Evolutionary conservation across 2,888 invertebrate species (phyloP).

Genomic region (Tenthredo distinguenda): DNA sequence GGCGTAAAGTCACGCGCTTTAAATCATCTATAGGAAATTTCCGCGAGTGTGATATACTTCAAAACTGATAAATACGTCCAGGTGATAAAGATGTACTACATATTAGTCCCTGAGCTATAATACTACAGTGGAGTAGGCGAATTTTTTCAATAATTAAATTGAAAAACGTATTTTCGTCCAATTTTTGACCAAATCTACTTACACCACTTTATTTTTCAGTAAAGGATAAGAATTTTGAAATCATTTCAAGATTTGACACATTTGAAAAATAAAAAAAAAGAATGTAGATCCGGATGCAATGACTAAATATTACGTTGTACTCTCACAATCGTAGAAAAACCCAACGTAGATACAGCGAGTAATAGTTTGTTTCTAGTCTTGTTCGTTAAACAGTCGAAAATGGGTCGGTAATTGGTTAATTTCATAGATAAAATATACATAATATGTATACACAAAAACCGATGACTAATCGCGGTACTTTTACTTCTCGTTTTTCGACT

Average conservation of each 20-base stretch:
- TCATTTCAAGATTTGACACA: neutral
- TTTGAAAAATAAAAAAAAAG: neutral
- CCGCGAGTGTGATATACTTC: neutral
- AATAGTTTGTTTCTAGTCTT: neutral
- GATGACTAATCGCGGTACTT: constrained; percentile 37
- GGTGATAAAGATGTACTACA: neutral
- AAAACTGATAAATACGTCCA: neutral
- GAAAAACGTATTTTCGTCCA: neutral
- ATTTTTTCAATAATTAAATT: neutral
- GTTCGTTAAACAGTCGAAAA: neutral
- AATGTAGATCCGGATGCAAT: neutral
- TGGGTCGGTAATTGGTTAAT: neutral
- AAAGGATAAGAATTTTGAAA: too few relatives aligned
- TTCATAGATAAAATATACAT: neutral
- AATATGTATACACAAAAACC: neutral
- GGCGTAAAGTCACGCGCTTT: neutral
- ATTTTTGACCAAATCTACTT: neutral
- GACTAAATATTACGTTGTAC: neutral
- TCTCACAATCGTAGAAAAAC: neutral
- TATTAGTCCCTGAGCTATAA: neutral
- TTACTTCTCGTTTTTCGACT: constrained; percentile 24
- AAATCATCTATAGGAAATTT: neutral
- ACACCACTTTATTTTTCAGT: too few relatives aligned
- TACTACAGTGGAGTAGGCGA: neutral
- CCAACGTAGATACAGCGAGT: neutral